These are phyloP conservation scores for Muscicapa adusta DNA, from an alignment of 2,113 vertebrate species.

Conservation along the genomic window DNA sequence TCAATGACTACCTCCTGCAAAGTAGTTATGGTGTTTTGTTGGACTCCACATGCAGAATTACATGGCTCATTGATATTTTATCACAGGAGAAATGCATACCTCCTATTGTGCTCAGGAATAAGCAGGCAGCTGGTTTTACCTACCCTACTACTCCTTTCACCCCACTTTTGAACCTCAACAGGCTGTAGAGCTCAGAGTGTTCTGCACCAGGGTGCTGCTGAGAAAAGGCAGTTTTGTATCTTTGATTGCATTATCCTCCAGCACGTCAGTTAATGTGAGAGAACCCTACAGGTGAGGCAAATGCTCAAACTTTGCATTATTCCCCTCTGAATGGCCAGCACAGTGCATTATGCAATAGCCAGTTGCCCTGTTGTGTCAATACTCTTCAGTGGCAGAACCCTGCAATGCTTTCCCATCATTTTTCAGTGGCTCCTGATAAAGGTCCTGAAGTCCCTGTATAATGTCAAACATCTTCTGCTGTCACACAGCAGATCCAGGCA, in stretches of 20 bases:
- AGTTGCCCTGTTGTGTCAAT: background rate
- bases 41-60: constrained; percentile 13
- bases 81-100: background rate
- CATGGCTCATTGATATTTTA: constrained; percentile 50
- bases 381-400: background rate
- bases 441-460: background rate
- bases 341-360: background rate
- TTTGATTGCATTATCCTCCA: background rate
- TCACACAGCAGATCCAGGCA: background rate
- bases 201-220: background rate
- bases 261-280: accelerated
- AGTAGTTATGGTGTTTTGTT: constrained; percentile 18
- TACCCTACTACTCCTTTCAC: background rate
- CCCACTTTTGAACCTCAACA: background rate
- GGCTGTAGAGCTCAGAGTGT: background rate
- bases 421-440: background rate
- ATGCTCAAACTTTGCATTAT: background rate
- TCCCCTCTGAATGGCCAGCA: background rate
- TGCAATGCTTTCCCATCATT: background rate
- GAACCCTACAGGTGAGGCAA: background rate
- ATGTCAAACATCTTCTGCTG: background rate
- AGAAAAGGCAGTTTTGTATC: background rate
- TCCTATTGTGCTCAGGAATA: constrained; percentile 30
- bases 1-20: constrained; percentile 27
- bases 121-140: background rate